Evolutionary conservation across 2,113 vertebrate species (phyloP).

Genomic region (Centropus unirufus): DNA sequence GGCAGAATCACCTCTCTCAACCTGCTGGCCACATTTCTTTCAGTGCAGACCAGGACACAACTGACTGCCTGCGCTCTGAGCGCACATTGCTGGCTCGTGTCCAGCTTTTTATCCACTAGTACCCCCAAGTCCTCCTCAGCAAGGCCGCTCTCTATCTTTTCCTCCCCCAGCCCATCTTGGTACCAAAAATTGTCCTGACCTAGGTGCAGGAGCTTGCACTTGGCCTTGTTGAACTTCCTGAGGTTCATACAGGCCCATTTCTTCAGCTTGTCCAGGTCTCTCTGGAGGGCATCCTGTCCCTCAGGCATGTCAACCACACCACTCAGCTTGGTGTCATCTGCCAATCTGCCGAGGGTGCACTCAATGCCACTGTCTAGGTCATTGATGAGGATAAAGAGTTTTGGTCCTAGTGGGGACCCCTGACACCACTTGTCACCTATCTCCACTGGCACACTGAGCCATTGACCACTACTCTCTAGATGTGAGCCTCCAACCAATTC

Average conservation of each 20-base stretch:
- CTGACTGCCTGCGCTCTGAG: neutral
- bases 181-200: neutral
- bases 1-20: neutral
- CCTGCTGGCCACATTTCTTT: neutral
- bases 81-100: accelerated
- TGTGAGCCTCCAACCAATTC: neutral
- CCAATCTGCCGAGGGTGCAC: neutral
- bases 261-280: accelerated
- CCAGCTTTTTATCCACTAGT: neutral
- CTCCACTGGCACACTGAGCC: accelerated
- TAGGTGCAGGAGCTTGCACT: neutral
- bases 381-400: neutral
- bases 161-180: neutral
- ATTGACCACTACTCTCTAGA: neutral
- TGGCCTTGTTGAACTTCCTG: neutral
- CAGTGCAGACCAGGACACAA: neutral
- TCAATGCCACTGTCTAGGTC: neutral
- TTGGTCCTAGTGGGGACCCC: neutral
- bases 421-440: neutral
- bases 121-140: neutral
- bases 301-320: neutral
- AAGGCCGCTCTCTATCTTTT: neutral
- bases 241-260: neutral
- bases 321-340: neutral
- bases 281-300: neutral